Percentiles rank a stretch among this genome's conserved stretches.
These are phyloP conservation scores for Tortricodes alternella DNA, from an alignment of 2,888 invertebrate genomes.

Conservation along the genomic window DNA sequence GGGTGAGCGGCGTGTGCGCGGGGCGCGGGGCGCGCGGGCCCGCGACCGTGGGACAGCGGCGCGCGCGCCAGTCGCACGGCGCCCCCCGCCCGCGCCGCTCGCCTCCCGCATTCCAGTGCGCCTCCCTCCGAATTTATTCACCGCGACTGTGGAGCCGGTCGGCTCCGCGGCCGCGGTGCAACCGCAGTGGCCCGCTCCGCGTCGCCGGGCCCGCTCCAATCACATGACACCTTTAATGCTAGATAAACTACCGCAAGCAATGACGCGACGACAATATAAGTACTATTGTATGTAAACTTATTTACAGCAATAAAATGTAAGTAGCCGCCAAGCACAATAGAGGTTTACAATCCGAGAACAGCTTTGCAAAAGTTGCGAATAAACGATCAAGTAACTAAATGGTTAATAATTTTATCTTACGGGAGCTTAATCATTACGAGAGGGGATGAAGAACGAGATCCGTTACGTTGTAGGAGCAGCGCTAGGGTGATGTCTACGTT, in stretches of 20 bases:
- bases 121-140: conserved; percentile 81
- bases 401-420: not conserved
- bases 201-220: conserved; percentile 31
- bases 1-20: conserved; percentile 53
- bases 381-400: too few relatives aligned
- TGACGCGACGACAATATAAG: conserved; percentile 4
- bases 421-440: not conserved
- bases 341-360: too few relatives aligned
- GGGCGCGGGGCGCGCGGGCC: conserved; percentile 70
- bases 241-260: too few relatives aligned
- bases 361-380: too few relatives aligned
- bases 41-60: conserved; percentile 87
- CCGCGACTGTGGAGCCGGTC: conserved; percentile 57
- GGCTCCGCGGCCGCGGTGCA: conserved; percentile 39
- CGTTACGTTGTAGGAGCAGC: not conserved
- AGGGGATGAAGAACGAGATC: not conserved
- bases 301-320: not conserved
- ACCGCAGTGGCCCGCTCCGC: conserved; percentile 33
- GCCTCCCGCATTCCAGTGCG: conserved; percentile 74
- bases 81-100: conserved; percentile 65
- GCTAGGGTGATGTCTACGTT: not conserved
- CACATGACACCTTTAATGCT: conserved; percentile 9
- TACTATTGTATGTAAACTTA: not conserved
- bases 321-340: not conserved
- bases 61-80: conserved; percentile 81